Conservation (phyloP, 2,113 vertebrate genomes). For the Myodes glareolus region DNA sequence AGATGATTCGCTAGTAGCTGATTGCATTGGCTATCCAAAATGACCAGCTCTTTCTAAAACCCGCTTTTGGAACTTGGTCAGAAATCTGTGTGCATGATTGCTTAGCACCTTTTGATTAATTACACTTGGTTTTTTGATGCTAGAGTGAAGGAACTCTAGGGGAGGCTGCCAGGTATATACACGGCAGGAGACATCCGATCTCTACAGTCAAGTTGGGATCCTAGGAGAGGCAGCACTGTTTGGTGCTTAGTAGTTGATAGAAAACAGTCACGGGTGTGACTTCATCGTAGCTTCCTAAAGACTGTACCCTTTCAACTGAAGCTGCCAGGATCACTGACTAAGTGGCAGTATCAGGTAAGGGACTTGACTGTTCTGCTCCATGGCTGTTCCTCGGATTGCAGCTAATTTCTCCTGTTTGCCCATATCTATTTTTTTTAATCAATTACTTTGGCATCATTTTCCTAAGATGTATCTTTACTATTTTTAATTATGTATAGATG, state of each 20-base stretch:
- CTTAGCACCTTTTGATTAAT: background rate
- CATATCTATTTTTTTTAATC: background rate
- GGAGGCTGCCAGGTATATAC: background rate
- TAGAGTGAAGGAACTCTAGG: background rate
- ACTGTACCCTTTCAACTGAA: background rate
- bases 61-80: background rate
- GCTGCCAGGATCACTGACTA: background rate
- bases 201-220: background rate
- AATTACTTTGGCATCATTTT: background rate
- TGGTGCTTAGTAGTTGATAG: background rate
- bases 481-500: background rate
- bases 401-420: constrained; percentile 10
- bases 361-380: background rate
- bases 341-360: background rate
- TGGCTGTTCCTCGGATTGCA: background rate
- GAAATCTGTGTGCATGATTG: background rate
- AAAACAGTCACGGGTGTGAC: background rate
- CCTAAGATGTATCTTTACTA: background rate
- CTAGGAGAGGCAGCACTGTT: background rate
- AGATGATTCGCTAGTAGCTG: background rate
- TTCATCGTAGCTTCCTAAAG: background rate
- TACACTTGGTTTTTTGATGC: background rate
- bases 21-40: background rate
- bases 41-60: background rate
- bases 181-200: background rate